Percentiles rank a stretch among this genome's conserved stretches.
Evolutionary conservation across 1,140 invertebrate species (phyloP).

Genomic region (Drosophila bifasciata): DNA sequence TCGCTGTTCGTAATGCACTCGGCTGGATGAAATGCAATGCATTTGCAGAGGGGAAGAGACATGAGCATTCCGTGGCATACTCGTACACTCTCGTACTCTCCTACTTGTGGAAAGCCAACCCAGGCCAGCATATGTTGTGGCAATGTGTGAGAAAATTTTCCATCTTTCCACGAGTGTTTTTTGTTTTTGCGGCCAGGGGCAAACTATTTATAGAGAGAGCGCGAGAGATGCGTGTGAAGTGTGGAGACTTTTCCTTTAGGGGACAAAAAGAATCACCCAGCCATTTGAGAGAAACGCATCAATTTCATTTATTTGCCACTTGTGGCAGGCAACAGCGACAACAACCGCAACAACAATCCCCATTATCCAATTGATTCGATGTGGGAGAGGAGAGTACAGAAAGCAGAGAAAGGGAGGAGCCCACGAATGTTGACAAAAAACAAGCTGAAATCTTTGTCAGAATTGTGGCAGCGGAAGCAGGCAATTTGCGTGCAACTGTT

Average conservation of each 20-base stretch:
- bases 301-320: constrained; percentile 82
- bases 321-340: constrained; percentile 57
- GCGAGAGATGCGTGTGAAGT: constrained; percentile 62
- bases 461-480: constrained; percentile 55
- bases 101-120: constrained; percentile 71
- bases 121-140: constrained; percentile 31
- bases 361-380: constrained; percentile 78
- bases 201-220: constrained; percentile 47
- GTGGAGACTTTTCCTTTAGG: constrained; percentile 52
- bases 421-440: constrained; percentile 40
- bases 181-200: constrained; percentile 55
- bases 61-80: constrained; percentile 39
- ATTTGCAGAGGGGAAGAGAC: constrained; percentile 25
- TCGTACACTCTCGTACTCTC: constrained; percentile 16
- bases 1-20: constrained; percentile 56
- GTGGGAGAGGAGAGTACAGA: constrained; percentile 28
- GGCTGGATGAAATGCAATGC: constrained; percentile 26
- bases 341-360: constrained; percentile 53
- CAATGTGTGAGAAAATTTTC: constrained; percentile 72
- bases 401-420: constrained; percentile 10
- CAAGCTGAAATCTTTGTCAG: constrained; percentile 43
- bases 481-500: constrained; percentile 36
- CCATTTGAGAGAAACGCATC: constrained; percentile 70
- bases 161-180: constrained; percentile 17
- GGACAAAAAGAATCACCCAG: constrained; percentile 8